Base-by-base conservation (phyloP, 2,888 invertebrate species). In the Drosophila fulvimacula region DNA sequence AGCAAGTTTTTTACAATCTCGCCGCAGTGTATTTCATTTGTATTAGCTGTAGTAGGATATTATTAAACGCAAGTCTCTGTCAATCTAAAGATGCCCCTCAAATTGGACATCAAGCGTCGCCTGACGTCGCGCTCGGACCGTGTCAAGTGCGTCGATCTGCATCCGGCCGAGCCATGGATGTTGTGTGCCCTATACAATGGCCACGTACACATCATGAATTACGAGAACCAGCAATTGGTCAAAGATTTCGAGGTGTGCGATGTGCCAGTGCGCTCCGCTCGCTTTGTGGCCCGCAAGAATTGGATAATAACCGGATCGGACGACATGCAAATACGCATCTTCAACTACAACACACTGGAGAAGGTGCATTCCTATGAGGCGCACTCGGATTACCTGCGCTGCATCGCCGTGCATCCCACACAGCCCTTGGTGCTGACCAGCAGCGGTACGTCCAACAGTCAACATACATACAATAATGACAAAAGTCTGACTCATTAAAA, bases 191-290 rank as follows among this genome's bases (percentile, higher is more conserved):
- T 99, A 36, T 99, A 99, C 94, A 99, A 98, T 93, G 99, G 99
- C 83, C 98, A 99, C 93, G 98, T 99, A 86, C 99, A 99, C 94
- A 97, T 99, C 90, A 99, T 99, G 99, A 99, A 99, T 92, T 96
- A 98, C 93, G 99, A 99, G 92, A 97, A 96, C 71, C 99, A 99
- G 93, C 95, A 96, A 87, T 94, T 97, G 82, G 96, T 97, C 13
- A 96, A 96, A 92, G 96, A 97, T 82, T 97, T 98, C 90, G 97
- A 98, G 94, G 97, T 98, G 4, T 99, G 99, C 92, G 99, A 99
- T 91, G 93, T 99, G 32, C 99, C 99, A 0, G 99, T 99, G 5
- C 94, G 99, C 85, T 96, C 98, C 1, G 98, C 98, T 0, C 97
- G 97, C 88, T 99, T 99, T 93, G 97, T 99, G 11, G 96, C 98